phyloP scores from a whole-genome alignment of 2,113 vertebrate genomes.

The Cyprinodon brontotheroides region DNA sequence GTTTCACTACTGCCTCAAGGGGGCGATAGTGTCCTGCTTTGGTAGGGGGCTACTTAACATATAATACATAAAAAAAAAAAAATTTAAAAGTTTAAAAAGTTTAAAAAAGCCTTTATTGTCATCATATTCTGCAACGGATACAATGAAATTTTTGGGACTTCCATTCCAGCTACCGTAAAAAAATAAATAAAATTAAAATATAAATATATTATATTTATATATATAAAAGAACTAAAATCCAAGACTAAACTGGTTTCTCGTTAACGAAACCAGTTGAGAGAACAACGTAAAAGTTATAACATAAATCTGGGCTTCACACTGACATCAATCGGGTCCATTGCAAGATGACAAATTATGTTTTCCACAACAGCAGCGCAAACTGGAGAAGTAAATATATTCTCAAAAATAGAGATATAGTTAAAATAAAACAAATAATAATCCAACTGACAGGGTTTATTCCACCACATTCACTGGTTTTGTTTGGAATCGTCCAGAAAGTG shows the following conservation, averaged over 20 bases:
- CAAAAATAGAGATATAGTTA: neutral
- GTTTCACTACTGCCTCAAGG: neutral
- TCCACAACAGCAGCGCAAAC: neutral
- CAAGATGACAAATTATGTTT: neutral
- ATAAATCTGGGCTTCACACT: neutral
- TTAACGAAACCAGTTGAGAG: neutral
- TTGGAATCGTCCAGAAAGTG: neutral
- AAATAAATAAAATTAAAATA: too few species aligned
- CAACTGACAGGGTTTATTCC: neutral
- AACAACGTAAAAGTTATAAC: too few species aligned
- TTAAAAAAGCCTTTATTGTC: too few species aligned
- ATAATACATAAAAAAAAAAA: too few species aligned
- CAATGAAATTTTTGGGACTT: too few species aligned
- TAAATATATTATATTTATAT: too few species aligned
- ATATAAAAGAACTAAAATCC: neutral
- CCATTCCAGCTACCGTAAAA: too few species aligned
- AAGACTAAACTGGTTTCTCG: neutral
- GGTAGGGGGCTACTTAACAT: too few species aligned
- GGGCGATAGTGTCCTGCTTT: neutral
- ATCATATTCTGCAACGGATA: too few species aligned
- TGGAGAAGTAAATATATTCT: neutral
- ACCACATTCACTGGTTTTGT: neutral
- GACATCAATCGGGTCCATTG: neutral
- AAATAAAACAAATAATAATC: neutral
- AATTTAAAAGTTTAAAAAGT: too few species aligned